Percentiles rank a stretch among this genome's conserved stretches.
Evolutionary conservation across 2,797 vertebrate species (phyloP).

Genomic region (Halcyon smyrnensis): DNA sequence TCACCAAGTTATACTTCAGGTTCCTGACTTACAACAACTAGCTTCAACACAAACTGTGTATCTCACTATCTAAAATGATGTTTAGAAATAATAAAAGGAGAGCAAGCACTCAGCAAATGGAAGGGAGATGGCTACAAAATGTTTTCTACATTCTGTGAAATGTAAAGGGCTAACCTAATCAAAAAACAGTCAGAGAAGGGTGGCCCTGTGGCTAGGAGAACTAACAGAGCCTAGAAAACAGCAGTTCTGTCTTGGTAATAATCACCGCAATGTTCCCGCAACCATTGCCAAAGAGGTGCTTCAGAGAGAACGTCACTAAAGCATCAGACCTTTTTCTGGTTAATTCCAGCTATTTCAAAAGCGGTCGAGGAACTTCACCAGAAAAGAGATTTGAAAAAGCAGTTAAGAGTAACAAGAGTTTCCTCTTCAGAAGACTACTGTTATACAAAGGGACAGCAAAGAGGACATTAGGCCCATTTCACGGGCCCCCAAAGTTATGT

Average conservation of each 20-base stretch:
- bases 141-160: not conserved
- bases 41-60: not conserved
- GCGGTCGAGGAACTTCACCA: not conserved
- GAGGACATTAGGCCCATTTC: not conserved
- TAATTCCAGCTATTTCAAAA: not conserved
- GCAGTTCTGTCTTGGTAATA: not conserved
- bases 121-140: not conserved
- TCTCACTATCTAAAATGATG: not conserved
- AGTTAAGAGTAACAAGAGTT: not conserved
- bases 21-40: not conserved
- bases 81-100: not conserved
- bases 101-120: not conserved
- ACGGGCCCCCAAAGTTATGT: not conserved
- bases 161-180: not conserved
- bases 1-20: not conserved
- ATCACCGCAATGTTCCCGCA: not conserved
- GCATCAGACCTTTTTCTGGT: not conserved
- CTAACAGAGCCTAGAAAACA: not conserved
- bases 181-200: not conserved
- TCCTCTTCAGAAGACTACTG: not conserved
- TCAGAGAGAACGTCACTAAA: not conserved
- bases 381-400: not conserved
- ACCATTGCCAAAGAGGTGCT: not conserved
- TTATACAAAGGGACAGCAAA: not conserved
- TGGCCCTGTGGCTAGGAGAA: not conserved